phyloP scores from a whole-genome alignment of 2,113 vertebrate species.

The Myrmophylax atrothorax region DNA sequence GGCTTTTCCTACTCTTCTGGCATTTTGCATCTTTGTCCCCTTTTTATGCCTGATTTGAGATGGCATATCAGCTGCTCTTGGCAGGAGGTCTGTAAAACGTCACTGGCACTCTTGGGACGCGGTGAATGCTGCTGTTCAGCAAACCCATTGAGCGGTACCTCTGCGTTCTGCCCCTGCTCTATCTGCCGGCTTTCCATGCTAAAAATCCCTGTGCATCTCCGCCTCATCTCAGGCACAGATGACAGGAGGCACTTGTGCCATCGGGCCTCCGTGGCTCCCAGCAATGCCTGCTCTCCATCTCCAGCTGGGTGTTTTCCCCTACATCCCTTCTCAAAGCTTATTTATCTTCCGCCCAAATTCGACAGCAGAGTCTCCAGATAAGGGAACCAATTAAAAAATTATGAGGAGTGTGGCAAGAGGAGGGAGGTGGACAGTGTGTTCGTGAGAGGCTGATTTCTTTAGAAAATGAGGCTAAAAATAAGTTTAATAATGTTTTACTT shows the following conservation, averaged over 20 bases:
- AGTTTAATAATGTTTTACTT: slow-evolving; percentile 12
- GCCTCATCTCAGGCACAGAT: not conserved
- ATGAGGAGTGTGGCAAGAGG: not conserved
- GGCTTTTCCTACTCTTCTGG: not conserved
- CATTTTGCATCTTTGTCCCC: not conserved
- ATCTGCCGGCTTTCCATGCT: not conserved
- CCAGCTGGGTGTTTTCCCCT: not conserved
- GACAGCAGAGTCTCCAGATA: not conserved
- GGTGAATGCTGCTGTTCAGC: not conserved
- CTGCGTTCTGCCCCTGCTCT: not conserved
- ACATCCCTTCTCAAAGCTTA: not conserved
- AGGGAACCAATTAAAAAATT: slow-evolving; percentile 16
- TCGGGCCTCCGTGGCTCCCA: fast-evolving
- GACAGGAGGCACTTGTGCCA: not conserved
- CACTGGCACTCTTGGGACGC: not conserved
- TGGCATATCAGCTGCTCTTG: not conserved
- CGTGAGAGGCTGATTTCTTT: not conserved
- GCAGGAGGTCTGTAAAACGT: not conserved
- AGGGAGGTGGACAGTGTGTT: not conserved
- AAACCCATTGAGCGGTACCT: not conserved
- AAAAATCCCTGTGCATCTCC: not conserved
- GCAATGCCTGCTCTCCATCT: not conserved
- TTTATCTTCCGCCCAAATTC: not conserved
- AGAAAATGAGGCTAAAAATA: slow-evolving; percentile 46
- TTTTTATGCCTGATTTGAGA: not conserved